Base-by-base conservation (phyloP, 2,888 invertebrate genomes). In the Apodemia mormo region DNA sequence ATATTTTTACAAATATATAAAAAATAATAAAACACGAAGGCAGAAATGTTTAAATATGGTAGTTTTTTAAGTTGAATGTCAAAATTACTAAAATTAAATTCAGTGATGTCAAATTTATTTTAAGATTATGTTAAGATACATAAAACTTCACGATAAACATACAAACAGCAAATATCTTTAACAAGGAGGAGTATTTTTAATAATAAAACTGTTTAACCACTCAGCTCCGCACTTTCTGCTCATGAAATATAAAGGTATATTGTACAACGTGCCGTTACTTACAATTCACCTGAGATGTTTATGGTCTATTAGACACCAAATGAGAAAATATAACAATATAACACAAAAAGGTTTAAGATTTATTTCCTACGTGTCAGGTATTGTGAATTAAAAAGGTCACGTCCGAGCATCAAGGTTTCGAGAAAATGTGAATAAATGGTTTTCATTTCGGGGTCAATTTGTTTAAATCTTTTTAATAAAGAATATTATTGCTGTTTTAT, bases 271-370 rank as follows among this genome's bases (percentile, higher is more conserved):
- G 29, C 14, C 33, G 8, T 61, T 61, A 61, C 33, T 61, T 61
- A 10, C 58, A 61, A 33, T 61, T 61, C 58, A 12, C 29, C 33
- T 29, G 58, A 49, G 33, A 30, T 30, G 29, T 61, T 33, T 61
- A 61, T 12, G 58, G 58, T 61, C 58, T 14, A 61, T 61, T 61
- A 61, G 29, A 61, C 58, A 33, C 58, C 29, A 61, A 33, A 61
- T 29, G 58, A 61, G 58, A 61, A 61, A 33, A 61, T 30, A 49
- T 30, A 8, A 7, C 14, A 33, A 14, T 30, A 49, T 30, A 8
- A 7, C 14, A 61, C 30, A 58, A 58, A 58, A 58, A 58, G 58
- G 58, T 30, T 58, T 10, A 33, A 30, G 58, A 58, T 58, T 29
- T 49, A 49, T 49, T 14, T 14, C 14, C 49, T 49, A 49, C 58